These are phyloP conservation scores for Mamestra brassicae DNA, from an alignment of 2,888 invertebrate genomes.

Conservation along the genomic window DNA sequence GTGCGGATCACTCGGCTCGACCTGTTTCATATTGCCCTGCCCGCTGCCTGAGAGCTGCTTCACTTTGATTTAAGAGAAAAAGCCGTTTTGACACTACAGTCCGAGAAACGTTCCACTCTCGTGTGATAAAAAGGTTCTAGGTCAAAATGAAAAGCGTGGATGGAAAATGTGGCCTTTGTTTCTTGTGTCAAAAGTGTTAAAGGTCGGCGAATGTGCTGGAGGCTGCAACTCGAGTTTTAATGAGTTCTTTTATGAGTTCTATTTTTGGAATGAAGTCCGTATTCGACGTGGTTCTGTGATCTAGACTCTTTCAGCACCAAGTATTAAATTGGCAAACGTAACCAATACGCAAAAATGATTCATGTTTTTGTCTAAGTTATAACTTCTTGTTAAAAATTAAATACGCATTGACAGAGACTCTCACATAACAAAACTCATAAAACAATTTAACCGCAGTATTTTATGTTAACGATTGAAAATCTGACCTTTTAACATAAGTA, in stretches of 20 bases:
- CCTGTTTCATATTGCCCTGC: slow-evolving; percentile 90
- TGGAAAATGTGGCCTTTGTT: slow-evolving; percentile 64
- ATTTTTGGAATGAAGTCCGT: slow-evolving; percentile 32
- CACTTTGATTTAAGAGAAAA: slow-evolving; percentile 90
- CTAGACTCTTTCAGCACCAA: slow-evolving; percentile 8
- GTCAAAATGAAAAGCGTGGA: slow-evolving; percentile 72
- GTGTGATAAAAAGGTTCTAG: slow-evolving; percentile 74
- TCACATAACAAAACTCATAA: background rate
- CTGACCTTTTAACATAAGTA: background rate
- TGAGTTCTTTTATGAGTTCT: slow-evolving; percentile 58
- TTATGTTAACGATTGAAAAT: background rate
- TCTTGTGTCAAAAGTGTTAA: slow-evolving; percentile 55
- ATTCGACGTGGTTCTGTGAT: slow-evolving; percentile 16
- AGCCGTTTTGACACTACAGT: slow-evolving; percentile 84
- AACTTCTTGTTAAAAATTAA: background rate
- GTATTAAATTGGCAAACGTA: background rate
- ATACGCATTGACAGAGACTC: background rate
- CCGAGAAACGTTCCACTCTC: slow-evolving; percentile 73
- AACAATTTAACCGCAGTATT: background rate
- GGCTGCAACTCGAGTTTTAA: slow-evolving; percentile 54
- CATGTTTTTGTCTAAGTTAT: background rate
- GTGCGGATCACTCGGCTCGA: slow-evolving; percentile 86
- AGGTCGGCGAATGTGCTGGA: slow-evolving; percentile 53
- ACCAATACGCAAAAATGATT: background rate
- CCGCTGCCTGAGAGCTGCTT: slow-evolving; percentile 86